Evolutionary conservation across 1,140 invertebrate species (phyloP), one percentile per base, ranked within the genome.

Genomic region (Brachionus rotundiformis): DNA sequence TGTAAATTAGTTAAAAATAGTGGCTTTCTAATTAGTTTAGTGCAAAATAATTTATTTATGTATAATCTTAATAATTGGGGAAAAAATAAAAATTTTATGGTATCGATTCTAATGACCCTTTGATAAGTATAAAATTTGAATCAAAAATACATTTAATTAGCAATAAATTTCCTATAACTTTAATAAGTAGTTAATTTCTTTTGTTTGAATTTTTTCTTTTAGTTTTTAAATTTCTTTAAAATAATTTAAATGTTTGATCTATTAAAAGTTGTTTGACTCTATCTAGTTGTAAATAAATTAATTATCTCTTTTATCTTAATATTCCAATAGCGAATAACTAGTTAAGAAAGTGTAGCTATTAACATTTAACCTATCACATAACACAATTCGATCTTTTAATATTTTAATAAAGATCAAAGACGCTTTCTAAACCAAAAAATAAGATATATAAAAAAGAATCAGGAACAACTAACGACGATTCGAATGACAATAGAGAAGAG

Each of bases 381-480:
- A n/a, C n/a, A n/a, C 23, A 77, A 47, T 16, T 77, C n/a, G 44
- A 11, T 77, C 1, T 49, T 23, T 33, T 41, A 77, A 25, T 47
- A n/a, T 77, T 77, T 59, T 47, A 77, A 13, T 16, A 54, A 63
- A 79, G 76, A 79, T 36, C 29, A 29, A 39, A 41, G 47, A 29
- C 31, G 13, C 10, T 16, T 8, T 19, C 11, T 5, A 49, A 29
- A 31, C 47, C 76, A 2, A 79, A 79, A 31, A 59, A 19, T 59
- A 63, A 79, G n/a, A 79, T 59, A 16, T 79, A 54, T 79, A 54
- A 79, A 44, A 54, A 77, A 54, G 76, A 79, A 16, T 8, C 47
- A 13, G 76, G 47, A 33, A 25, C 47, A 16, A 10, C 2, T 25
- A 36, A 33, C 8, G 13, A 23, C 13, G 3, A 23, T 29, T 11